Conservation (phyloP, 2,113 vertebrate species). For the Tragulus kanchil region DNA sequence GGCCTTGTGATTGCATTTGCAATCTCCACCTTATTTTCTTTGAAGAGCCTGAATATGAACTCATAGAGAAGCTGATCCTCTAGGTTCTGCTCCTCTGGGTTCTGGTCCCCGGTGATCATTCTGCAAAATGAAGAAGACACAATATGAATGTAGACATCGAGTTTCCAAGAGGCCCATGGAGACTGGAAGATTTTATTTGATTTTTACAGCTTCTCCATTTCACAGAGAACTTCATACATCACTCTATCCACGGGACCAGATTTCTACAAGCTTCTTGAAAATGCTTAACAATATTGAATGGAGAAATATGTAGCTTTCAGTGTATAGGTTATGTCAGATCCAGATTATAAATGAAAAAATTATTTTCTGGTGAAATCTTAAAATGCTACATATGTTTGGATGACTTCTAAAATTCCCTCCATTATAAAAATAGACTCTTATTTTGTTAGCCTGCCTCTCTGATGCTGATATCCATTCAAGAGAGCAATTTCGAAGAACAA, state of each 20-base stretch:
- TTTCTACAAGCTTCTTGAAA: constrained; percentile 51
- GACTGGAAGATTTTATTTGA: neutral
- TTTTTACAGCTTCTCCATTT: constrained; percentile 12
- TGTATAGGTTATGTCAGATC: neutral
- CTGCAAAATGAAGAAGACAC: constrained; percentile 23
- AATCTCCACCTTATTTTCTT: constrained; percentile 64
- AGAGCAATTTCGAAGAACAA: neutral
- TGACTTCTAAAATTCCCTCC: neutral
- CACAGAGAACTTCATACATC: neutral
- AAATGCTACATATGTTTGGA: neutral
- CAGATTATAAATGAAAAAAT: neutral
- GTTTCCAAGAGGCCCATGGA: neutral
- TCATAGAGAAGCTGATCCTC: neutral
- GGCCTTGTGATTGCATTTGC: constrained; percentile 5
- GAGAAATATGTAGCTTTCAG: neutral
- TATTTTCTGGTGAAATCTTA: neutral
- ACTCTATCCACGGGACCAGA: constrained; percentile 1
- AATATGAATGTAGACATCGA: neutral
- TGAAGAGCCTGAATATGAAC: constrained; percentile 52
- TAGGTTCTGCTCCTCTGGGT: neutral
- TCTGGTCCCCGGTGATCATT: neutral
- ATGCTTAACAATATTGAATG: constrained; percentile 54
- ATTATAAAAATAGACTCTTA: neutral
- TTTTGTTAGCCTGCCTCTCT: neutral
- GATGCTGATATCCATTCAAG: neutral